Conservation (phyloP, 2,888 invertebrate genomes). For the Atherix ibis region DNA sequence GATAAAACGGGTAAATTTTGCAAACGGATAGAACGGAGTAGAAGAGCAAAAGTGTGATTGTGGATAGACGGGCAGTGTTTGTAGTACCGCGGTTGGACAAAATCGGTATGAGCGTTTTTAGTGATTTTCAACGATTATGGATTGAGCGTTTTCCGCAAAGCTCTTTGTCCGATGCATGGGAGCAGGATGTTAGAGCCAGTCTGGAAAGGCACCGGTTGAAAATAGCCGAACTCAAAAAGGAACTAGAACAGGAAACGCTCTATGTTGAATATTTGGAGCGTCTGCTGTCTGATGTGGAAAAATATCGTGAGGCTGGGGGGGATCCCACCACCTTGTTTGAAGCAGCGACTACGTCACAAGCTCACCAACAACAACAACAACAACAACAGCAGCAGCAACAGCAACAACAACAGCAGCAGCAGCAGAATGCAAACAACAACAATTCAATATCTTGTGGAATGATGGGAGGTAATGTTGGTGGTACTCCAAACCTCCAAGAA, state of each 20-base stretch:
- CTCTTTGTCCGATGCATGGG: slow-evolving; percentile 81
- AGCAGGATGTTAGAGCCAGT: slow-evolving; percentile 82
- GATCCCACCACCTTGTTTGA: slow-evolving; percentile 33
- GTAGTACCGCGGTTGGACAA: no score
- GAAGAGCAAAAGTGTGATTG: no score
- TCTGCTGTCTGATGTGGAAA: slow-evolving; percentile 69
- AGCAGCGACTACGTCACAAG: slow-evolving; percentile 22
- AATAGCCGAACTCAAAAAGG: slow-evolving; percentile 64
- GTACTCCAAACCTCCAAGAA: slow-evolving; percentile 2
- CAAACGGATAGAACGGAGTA: no score
- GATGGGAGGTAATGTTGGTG: not conserved
- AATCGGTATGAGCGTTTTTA: slow-evolving; percentile 69
- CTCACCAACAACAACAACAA: slow-evolving; percentile 9
- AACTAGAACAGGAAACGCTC: slow-evolving; percentile 78
- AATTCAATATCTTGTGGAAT: not conserved
- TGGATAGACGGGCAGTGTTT: no score
- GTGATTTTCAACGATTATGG: slow-evolving; percentile 85
- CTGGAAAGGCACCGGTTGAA: slow-evolving; percentile 78
- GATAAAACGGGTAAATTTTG: no score
- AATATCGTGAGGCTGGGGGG: slow-evolving; percentile 45
- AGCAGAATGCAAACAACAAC: no score
- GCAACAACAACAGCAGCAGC: slow-evolving; percentile 1
- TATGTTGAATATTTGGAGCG: slow-evolving; percentile 81
- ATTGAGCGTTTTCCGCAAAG: slow-evolving; percentile 80
- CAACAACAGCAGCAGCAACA: not conserved